Conservation (phyloP, 2,797 vertebrate species). For the Spinibarbus caldwelli region DNA sequence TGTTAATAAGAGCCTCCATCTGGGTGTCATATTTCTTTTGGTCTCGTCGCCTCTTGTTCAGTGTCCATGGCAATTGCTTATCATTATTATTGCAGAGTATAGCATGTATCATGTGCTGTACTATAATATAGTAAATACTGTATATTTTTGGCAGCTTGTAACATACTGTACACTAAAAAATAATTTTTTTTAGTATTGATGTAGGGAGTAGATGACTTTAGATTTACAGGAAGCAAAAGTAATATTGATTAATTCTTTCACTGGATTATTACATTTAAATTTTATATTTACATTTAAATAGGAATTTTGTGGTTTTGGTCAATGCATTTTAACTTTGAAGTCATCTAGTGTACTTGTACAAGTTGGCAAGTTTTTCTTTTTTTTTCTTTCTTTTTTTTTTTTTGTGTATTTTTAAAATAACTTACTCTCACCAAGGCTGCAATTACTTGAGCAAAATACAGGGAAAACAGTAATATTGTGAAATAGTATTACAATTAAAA, state of each 20-base stretch:
- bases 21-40: slow-evolving; percentile 21
- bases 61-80: slow-evolving; percentile 3
- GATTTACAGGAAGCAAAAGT: neutral
- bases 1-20: slow-evolving; percentile 39
- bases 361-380: neutral
- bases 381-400: neutral
- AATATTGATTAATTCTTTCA: neutral
- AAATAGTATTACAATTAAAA: no score
- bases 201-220: no score
- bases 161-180: neutral
- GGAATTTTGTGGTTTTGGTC: neutral
- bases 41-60: slow-evolving; percentile 5
- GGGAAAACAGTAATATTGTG: neutral
- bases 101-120: neutral
- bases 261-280: neutral
- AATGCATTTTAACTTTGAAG: neutral
- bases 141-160: neutral
- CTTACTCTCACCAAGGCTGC: no score
- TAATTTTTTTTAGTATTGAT: neutral
- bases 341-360: neutral
- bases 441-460: neutral
- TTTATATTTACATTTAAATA: no score
- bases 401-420: neutral
- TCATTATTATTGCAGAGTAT: slow-evolving; percentile 4
- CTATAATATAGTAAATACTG: neutral